A percentile compares a stretch with the other conserved stretches of the same genome.
These are phyloP conservation scores for Macheiramphus alcinus DNA, from an alignment of 2,113 vertebrate species.

Conservation along the genomic window DNA sequence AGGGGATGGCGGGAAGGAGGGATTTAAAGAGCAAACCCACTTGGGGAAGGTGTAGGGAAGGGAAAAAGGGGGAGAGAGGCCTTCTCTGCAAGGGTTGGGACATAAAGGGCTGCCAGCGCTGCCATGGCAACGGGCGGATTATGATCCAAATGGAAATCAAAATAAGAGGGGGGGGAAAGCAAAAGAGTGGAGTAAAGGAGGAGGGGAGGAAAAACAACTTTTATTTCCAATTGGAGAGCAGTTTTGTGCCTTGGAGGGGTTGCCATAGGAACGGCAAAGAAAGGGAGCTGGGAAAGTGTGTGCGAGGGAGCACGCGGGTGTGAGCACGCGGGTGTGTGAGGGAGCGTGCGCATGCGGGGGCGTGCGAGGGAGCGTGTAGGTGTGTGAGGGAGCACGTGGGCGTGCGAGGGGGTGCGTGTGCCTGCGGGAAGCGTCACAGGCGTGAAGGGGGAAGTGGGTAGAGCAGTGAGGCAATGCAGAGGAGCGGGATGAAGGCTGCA, in stretches of 20 bases:
- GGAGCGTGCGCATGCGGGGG: background rate
- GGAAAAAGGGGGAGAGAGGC: background rate
- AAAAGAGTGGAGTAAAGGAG: background rate
- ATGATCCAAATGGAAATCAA: constrained; percentile 58
- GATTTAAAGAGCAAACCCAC: background rate
- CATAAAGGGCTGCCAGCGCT: constrained; percentile 44
- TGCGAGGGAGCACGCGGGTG: background rate
- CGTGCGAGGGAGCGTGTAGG: background rate
- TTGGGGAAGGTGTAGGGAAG: background rate
- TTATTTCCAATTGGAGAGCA: constrained; percentile 72
- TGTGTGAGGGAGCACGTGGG: background rate
- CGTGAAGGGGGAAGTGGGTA: background rate
- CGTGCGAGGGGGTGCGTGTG: background rate
- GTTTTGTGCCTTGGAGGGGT: constrained; percentile 63
- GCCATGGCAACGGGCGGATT: constrained; percentile 51
- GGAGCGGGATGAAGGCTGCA: background rate
- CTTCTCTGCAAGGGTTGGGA: constrained; percentile 26
- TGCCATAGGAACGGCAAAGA: constrained; percentile 70
- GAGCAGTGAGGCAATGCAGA: background rate
- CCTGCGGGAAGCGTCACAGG: background rate
- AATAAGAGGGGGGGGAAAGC: background rate
- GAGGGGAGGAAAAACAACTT: constrained; percentile 60
- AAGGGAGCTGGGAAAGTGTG: constrained; percentile 42
- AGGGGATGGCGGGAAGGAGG: background rate
- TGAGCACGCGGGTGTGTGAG: too few species aligned